phyloP scores from a whole-genome alignment of 2,797 vertebrate genomes.

The Graptemys geographica region DNA sequence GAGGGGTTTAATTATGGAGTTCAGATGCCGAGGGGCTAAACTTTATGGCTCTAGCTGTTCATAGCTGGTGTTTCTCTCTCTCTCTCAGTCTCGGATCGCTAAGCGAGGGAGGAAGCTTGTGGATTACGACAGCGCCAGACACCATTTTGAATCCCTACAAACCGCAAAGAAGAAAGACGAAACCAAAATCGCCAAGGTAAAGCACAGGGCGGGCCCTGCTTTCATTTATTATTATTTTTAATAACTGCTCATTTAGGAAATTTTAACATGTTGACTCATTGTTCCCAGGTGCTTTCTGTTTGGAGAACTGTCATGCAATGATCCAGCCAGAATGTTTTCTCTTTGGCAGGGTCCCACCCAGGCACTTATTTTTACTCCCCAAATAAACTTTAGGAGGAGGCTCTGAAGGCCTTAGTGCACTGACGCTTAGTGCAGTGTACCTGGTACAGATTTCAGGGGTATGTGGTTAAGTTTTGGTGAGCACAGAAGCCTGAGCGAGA shows the following conservation, averaged over 20 bases:
- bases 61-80: background rate
- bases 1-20: background rate
- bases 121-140: slow-evolving; percentile 96
- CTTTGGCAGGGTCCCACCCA: background rate
- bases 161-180: slow-evolving; percentile 95
- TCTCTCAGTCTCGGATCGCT: slow-evolving; percentile 89
- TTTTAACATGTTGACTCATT: background rate
- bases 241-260: background rate
- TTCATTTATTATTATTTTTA: background rate
- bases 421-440: background rate
- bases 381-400: background rate
- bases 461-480: background rate
- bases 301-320: background rate
- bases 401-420: background rate
- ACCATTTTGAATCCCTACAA: slow-evolving; percentile 93
- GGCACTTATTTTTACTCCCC: background rate
- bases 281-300: background rate
- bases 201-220: background rate
- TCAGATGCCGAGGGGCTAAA: background rate
- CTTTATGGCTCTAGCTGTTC: background rate
- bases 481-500: background rate
- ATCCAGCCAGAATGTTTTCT: background rate
- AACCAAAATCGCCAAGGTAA: slow-evolving; percentile 92
- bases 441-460: background rate
- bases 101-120: slow-evolving; percentile 98